These are phyloP conservation scores for Trachelipus rathkii DNA, from an alignment of 1,140 invertebrate species.

Conservation along the genomic window DNA sequence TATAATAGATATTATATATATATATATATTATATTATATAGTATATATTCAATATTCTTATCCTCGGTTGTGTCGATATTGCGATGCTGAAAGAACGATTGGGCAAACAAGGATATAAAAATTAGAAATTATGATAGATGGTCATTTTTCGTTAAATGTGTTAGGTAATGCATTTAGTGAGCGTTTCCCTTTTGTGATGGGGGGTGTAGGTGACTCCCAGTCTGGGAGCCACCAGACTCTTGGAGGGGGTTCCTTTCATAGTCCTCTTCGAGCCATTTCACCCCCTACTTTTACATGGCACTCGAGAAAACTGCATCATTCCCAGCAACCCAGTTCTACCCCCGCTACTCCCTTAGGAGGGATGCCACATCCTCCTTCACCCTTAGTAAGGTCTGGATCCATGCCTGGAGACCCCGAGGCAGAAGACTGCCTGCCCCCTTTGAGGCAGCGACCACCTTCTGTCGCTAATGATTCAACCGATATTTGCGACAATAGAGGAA, in stretches of 20 bases:
- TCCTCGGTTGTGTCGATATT: no score
- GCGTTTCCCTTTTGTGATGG: conserved; percentile 22
- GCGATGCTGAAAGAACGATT: no score
- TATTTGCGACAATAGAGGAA: conserved; percentile 40
- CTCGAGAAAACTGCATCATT: background rate
- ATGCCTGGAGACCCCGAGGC: conserved; percentile 41
- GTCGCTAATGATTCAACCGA: background rate
- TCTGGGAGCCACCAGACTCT: conserved; percentile 29
- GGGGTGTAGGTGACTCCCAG: conserved; percentile 34
- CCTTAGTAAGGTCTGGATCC: conserved; percentile 39
- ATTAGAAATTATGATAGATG: no score
- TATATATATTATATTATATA: no score
- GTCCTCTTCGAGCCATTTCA: background rate
- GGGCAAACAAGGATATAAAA: no score
- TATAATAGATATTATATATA: no score
- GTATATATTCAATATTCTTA: no score
- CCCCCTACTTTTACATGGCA: background rate
- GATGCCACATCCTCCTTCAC: conserved; percentile 39
- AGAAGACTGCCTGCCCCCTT: conserved; percentile 37
- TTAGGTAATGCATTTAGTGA: no score
- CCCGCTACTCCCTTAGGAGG: conserved; percentile 40
- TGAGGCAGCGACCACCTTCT: conserved; percentile 26
- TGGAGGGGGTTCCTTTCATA: background rate
- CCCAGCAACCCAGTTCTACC: conserved; percentile 37
- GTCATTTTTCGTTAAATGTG: no score